These are phyloP conservation scores for Jacana jacana DNA, from an alignment of 2,113 vertebrate species.

Conservation along the genomic window DNA sequence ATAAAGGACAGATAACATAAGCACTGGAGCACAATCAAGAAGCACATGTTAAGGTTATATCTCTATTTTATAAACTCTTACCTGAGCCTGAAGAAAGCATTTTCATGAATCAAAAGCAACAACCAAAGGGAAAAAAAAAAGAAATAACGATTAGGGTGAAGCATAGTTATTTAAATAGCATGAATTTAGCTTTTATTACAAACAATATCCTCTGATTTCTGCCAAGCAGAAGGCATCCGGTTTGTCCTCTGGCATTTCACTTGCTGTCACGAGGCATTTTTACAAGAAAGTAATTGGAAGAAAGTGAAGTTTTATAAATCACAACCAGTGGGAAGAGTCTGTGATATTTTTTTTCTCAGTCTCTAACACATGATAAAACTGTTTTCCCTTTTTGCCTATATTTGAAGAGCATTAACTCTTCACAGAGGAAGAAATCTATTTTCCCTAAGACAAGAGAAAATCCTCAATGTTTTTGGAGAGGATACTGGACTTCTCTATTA, in stretches of 20 bases:
- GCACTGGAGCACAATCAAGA: neutral
- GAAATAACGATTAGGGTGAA: constrained; percentile 30
- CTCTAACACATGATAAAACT: neutral
- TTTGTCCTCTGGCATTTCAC: neutral
- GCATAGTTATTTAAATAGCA: neutral
- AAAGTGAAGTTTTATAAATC: neutral
- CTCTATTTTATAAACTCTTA: constrained; percentile 56
- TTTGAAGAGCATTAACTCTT: neutral
- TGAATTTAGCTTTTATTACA: neutral
- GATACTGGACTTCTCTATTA: neutral
- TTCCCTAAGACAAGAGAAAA: neutral
- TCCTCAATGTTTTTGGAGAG: neutral
- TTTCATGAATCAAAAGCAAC: constrained; percentile 2
- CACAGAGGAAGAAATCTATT: neutral
- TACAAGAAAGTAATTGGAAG: neutral
- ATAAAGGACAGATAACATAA: neutral
- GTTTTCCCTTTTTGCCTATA: neutral
- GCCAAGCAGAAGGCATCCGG: neutral
- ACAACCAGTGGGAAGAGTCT: neutral
- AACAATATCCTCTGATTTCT: neutral
- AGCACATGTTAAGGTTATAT: neutral
- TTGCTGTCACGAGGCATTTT: neutral
- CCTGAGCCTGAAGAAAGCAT: constrained; percentile 74
- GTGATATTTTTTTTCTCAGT: neutral
- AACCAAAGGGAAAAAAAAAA: neutral